A percentile compares a stretch with the other conserved stretches of the same genome.
phyloP scores from a whole-genome alignment of 2,888 invertebrate genomes.

The Parnassius orleans region DNA sequence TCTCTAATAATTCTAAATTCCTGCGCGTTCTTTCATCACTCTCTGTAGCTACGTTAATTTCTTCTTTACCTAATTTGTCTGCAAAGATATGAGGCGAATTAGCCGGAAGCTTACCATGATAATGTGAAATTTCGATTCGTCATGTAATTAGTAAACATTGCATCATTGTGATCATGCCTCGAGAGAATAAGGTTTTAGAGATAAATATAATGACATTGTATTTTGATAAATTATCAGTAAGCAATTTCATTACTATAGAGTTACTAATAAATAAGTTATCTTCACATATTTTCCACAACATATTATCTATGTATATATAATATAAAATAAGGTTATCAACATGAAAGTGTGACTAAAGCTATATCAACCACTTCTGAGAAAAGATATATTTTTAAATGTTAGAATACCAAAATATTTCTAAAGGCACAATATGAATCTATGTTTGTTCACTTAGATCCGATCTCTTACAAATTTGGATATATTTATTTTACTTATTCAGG shows the following conservation, averaged over 20 bases:
- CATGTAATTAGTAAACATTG: constrained; percentile 47
- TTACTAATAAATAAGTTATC: too few relatives aligned
- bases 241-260: neutral
- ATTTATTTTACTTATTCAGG: too few relatives aligned
- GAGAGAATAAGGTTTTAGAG: neutral
- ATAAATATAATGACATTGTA: too few relatives aligned
- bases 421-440: too few relatives aligned
- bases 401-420: too few relatives aligned
- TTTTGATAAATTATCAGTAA: neutral
- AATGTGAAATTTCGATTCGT: constrained; percentile 50
- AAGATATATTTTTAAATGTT: too few relatives aligned
- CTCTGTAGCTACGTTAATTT: constrained; percentile 66
- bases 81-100: constrained; percentile 50
- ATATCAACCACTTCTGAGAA: neutral
- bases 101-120: constrained; percentile 48
- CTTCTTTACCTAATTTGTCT: constrained; percentile 74
- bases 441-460: too few relatives aligned
- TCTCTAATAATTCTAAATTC: constrained; percentile 79
- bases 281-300: too few relatives aligned
- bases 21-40: constrained; percentile 80
- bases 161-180: constrained; percentile 38
- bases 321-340: too few relatives aligned
- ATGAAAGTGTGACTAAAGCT: too few relatives aligned
- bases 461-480: too few relatives aligned
- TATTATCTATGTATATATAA: too few relatives aligned